Evolutionary conservation across 2,113 vertebrate genomes (phyloP).

Genomic region (Propithecus coquereli): DNA sequence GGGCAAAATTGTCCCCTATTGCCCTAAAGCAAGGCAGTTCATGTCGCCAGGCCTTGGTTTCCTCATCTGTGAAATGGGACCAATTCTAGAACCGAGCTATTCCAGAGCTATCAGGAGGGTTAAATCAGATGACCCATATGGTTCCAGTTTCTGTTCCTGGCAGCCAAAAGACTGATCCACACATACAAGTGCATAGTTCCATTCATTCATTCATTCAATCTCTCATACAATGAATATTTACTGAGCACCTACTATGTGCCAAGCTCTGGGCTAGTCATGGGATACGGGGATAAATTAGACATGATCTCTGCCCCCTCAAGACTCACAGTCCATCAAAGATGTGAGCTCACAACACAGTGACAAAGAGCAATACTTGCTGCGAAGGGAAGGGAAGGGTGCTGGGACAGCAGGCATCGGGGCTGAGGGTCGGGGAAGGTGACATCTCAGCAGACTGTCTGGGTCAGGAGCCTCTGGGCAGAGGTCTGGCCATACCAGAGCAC

Average conservation of each 20-base stretch:
- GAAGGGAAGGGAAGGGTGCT: accelerated
- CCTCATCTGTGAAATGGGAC: neutral
- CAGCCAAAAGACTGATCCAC: neutral
- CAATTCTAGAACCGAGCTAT: neutral
- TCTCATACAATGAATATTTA: too few species aligned
- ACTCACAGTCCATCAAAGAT: neutral
- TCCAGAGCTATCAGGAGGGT: neutral
- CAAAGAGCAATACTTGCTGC: neutral
- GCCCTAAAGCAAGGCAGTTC: neutral
- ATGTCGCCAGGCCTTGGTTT: neutral
- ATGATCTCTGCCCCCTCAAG: neutral
- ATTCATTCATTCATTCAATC: neutral
- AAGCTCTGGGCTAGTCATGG: neutral
- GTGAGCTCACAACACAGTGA: neutral
- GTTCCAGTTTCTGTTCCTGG: neutral
- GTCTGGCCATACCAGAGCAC: accelerated
- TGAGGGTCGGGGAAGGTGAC: neutral
- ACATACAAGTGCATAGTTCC: neutral
- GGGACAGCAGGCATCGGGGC: too few species aligned
- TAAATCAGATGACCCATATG: neutral
- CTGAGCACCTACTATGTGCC: neutral
- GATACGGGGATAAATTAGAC: neutral
- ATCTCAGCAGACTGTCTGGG: neutral
- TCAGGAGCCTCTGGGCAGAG: neutral
- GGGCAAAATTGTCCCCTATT: too few species aligned